Evolutionary conservation across 2,797 vertebrate genomes (phyloP), one percentile per base, ranked within the genome.

Genomic region (Tarsius wallacei): DNA sequence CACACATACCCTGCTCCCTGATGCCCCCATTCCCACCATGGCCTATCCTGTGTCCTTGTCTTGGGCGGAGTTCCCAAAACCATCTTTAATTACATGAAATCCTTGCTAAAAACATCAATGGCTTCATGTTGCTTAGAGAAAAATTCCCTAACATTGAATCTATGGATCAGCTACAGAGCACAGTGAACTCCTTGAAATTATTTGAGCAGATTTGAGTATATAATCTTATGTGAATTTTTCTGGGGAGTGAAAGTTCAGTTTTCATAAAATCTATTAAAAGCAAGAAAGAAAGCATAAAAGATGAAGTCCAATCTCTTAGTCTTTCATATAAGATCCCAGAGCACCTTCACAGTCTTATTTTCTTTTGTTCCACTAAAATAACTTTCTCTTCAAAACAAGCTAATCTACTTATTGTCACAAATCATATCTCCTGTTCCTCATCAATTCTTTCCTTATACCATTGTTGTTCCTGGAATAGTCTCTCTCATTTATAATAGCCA

Each of bases 231-330:
- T 84, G 57, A 88, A 26, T 36, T 94, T 87, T 94, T 78, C 64
- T 83, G 16, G 36, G 16, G 21, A 89, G 14, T 82, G 4, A 80
- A 92, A 94, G 11, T 64, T 68, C 33, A 84, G 5, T 85, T 96
- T 90, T 78, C 47, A 81, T 90, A 19, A 78, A 89, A 87, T 90
- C 42, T 91, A 36, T 88, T 19, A 51, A 68, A 51, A 70, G 81
- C 77, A 91, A 73, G 19, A 61, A 59, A 93, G 49, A 24, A 6
- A 84, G 15, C n/a, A 31, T 51, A 70, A 55, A 47, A 2, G 10
- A 55, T 82, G 28, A 26, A 87, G n/a, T 78, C 31, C 53, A 87
- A 77, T 14, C 36, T 59, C 85, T 76, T 68, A 68, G 55, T n/a
- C 57, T 83, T 95, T 22, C 16, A 7, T 57, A 21, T 31, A 55